phyloP scores from a whole-genome alignment of 2,888 invertebrate species.

The Lobophora halterata region DNA sequence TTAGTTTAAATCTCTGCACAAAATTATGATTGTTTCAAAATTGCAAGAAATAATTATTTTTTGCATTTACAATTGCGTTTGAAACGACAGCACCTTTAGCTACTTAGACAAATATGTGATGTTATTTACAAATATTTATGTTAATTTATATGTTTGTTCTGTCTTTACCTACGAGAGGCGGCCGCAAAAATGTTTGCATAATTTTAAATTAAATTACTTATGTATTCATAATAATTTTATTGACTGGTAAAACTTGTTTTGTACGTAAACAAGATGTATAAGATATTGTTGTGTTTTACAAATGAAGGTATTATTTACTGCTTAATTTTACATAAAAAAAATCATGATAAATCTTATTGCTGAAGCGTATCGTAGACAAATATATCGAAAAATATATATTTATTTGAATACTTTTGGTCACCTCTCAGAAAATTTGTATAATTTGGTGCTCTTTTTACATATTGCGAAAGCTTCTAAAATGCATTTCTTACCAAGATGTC shows the following conservation, averaged over 20 bases:
- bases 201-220: no score
- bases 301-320: no score
- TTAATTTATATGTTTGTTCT: conserved; percentile 29
- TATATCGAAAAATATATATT: no score
- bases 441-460: conserved; percentile 30
- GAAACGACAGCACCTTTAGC: conserved; percentile 9
- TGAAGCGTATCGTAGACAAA: no score
- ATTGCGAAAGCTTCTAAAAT: conserved; percentile 28
- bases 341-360: no score
- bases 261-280: conserved; percentile 11
- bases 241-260: conserved; percentile 17
- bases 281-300: no score
- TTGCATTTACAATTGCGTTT: no score
- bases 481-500: conserved; percentile 46
- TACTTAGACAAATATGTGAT: conserved; percentile 24
- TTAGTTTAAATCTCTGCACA: no score
- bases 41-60: no score
- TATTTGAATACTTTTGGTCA: conserved; percentile 10
- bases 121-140: conserved; percentile 25
- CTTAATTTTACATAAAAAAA: no score
- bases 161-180: conserved; percentile 22
- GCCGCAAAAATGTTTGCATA: conserved; percentile 27
- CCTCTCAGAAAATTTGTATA: conserved; percentile 22
- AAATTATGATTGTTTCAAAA: no score
- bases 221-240: conserved; percentile 24